These are phyloP conservation scores for Phaethon lepturus DNA, from an alignment of 2,113 vertebrate species.

Conservation along the genomic window DNA sequence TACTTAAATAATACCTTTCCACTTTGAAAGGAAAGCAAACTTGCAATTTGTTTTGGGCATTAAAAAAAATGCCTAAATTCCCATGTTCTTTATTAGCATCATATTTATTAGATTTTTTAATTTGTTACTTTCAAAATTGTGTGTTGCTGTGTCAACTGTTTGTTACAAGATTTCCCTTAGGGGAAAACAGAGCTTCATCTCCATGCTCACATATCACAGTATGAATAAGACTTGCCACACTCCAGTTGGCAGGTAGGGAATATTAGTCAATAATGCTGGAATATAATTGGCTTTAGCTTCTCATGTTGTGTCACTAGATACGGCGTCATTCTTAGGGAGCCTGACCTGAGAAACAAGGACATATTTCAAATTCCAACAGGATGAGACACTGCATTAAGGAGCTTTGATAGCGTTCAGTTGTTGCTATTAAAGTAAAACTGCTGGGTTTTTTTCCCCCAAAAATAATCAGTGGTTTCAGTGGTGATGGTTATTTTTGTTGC, in stretches of 20 bases:
- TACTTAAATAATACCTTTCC: neutral
- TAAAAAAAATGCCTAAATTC: neutral
- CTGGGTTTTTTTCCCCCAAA: neutral
- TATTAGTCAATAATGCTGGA: conserved; percentile 29
- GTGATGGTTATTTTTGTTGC: neutral
- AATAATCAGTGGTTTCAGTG: conserved; percentile 1
- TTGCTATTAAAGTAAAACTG: conserved; percentile 30
- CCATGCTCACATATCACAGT: neutral
- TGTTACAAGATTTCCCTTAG: conserved; percentile 47
- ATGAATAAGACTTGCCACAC: conserved; percentile 25
- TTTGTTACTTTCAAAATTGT: conserved; percentile 29
- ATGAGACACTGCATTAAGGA: conserved; percentile 40
- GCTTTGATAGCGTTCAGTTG: neutral
- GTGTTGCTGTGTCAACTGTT: conserved; percentile 46
- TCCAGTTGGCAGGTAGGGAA: conserved; percentile 43
- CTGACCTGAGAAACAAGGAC: conserved; percentile 56
- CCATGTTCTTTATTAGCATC: neutral
- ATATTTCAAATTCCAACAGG: conserved; percentile 47
- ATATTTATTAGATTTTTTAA: conserved; percentile 59
- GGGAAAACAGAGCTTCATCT: conserved; percentile 49
- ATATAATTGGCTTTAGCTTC: conserved; percentile 63
- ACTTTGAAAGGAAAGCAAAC: neutral
- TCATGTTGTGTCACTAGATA: conserved; percentile 32
- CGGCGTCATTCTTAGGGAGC: conserved; percentile 13
- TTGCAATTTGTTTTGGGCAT: neutral